phyloP scores from a whole-genome alignment of 2,113 vertebrate genomes.

The Hiodon alosoides region DNA sequence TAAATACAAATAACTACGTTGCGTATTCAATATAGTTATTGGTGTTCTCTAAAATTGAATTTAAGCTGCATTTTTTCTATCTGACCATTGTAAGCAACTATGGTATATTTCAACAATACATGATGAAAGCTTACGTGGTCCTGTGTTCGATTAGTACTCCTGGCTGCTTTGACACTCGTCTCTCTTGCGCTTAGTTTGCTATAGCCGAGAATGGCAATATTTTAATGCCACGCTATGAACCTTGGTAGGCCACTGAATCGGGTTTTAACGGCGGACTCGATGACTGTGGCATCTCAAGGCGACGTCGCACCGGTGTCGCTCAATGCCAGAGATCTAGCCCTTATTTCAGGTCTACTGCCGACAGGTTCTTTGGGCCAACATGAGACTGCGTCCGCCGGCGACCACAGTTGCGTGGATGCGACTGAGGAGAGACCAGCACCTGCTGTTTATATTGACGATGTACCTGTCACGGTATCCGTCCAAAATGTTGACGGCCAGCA shows the following conservation, averaged over 20 bases:
- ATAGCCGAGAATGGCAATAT: background rate
- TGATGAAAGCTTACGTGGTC: background rate
- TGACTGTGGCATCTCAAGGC: background rate
- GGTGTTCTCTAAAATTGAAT: background rate
- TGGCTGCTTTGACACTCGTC: background rate
- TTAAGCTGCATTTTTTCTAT: background rate
- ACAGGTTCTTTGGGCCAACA: background rate
- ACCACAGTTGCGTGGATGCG: background rate
- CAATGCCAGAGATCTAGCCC: conserved; percentile 6
- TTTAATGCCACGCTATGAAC: conserved; percentile 8
- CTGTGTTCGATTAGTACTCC: background rate
- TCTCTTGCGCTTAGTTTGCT: background rate
- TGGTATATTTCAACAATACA: background rate
- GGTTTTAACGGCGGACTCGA: background rate
- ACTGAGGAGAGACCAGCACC: conserved; percentile 11
- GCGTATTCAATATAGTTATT: background rate
- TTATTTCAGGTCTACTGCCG: background rate
- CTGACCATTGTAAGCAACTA: background rate
- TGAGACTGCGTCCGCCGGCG: conserved; percentile 3
- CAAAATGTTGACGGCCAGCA: conserved; percentile 32
- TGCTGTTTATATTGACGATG: conserved; percentile 21
- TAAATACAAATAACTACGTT: background rate
- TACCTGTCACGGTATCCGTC: conserved; percentile 33
- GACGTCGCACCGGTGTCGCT: conserved; percentile 3
- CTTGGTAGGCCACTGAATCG: background rate